Base-by-base conservation (phyloP, 2,888 invertebrate species). In the Emmelina monodactyla region DNA sequence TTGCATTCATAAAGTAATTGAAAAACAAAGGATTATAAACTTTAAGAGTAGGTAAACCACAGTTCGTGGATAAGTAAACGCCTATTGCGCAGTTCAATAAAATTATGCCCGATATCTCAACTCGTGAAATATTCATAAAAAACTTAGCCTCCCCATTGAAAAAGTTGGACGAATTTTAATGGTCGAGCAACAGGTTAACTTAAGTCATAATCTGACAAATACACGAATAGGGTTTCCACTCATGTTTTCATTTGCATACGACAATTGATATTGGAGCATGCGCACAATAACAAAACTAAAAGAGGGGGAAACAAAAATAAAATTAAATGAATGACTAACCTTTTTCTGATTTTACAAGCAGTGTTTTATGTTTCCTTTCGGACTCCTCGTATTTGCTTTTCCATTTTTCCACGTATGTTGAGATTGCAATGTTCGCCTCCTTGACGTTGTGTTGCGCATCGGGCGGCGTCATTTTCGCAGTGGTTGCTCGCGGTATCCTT, bases 321-420 rank as follows among this genome's bases (percentile, higher is more conserved):
- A 50, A 51, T 34, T 38, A 43, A 38, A 40, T 46, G 48, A 51
- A 47, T 50, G 49, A 72, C 82, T 80, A 62, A 89, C 89, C 84
- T 81, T 87, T 85, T 76, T 89, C 89, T 41, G 84, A 83, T 63
- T 87, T 85, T 43, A 85, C 82, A 33, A 88, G 78, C 48, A 88
- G 65, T 32, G 82, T 61, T 63, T 88, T 88, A 62, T 88, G 80
- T 60, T 83, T 85, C 51, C 84, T 82, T 59, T 89, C 89, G 4
- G 85, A 82, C 30, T 89, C 89, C 51, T 89, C 88, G 60, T 83
- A 88, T 70, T 85, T 86, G 43, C 66, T 75, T 70, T 85, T 88
- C 88, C 88, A 89, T 57, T 82, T 81, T 56, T 82, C 82, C 33
- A 78, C 78, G 58, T 76, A 78, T 41, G 70, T 75, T 32, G 79